Percentiles rank a stretch among this genome's conserved stretches.
Evolutionary conservation across 2,888 invertebrate genomes (phyloP).

Genomic region (Thalpophila matura): DNA sequence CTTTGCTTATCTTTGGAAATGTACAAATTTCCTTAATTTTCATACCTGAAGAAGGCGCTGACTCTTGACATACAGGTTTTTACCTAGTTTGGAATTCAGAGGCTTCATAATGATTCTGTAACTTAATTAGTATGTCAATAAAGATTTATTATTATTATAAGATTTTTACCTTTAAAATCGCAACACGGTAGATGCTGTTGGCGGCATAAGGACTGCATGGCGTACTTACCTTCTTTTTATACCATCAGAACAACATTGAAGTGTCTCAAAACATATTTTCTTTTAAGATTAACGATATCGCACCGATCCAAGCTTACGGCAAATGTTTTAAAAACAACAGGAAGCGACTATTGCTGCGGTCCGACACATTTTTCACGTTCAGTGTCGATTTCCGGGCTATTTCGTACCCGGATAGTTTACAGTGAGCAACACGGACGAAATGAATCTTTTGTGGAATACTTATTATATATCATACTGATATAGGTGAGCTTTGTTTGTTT

Average conservation of each 20-base stretch:
- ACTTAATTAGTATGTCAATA: no score
- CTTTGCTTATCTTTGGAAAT: no score
- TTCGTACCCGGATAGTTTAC: slow-evolving; percentile 49
- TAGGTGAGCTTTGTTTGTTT: not conserved
- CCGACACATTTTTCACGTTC: slow-evolving; percentile 54
- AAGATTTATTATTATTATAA: no score
- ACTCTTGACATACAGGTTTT: no score
- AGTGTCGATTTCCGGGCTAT: slow-evolving; percentile 58
- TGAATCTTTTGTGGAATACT: slow-evolving; percentile 32
- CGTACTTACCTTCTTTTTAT: no score
- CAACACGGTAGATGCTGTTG: no score
- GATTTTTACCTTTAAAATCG: no score
- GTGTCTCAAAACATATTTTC: not conserved
- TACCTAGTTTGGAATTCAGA: no score
- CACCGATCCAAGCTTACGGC: slow-evolving; percentile 1
- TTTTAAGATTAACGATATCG: not conserved
- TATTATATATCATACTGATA: not conserved
- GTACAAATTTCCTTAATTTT: no score
- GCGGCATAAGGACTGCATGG: no score
- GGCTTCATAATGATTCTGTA: no score
- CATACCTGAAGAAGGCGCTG: no score
- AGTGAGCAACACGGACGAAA: slow-evolving; percentile 39
- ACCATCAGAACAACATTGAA: not conserved
- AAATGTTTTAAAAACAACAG: slow-evolving; percentile 49
- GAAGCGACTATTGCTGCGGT: slow-evolving; percentile 34